These are phyloP conservation scores for Corvus cornix DNA, from an alignment of 2,113 vertebrate species.

Conservation along the genomic window DNA sequence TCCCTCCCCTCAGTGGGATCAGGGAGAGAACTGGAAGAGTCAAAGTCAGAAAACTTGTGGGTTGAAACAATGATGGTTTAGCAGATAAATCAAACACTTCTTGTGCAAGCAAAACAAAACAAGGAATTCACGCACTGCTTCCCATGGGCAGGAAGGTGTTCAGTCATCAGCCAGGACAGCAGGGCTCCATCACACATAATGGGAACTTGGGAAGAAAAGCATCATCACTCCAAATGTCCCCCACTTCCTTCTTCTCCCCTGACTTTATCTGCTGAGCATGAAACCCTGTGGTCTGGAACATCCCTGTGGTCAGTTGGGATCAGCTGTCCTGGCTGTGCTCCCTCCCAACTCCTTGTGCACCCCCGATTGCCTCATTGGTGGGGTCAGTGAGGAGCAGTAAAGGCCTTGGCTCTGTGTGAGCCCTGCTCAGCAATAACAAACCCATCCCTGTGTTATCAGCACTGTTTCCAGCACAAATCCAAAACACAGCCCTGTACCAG, in stretches of 20 bases:
- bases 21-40: not conserved
- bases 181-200: not conserved
- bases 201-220: not conserved
- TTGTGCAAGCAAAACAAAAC: not conserved
- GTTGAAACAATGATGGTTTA: not conserved
- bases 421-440: not conserved
- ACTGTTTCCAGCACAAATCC: not conserved
- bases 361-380: fast-evolving
- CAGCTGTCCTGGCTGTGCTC: not conserved
- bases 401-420: not conserved
- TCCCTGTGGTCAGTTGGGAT: not conserved
- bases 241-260: not conserved
- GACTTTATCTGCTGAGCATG: not conserved
- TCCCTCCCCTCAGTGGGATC: not conserved
- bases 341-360: not conserved
- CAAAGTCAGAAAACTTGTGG: not conserved
- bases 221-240: not conserved
- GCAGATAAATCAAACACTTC: not conserved
- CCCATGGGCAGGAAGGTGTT: not conserved
- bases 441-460: not conserved
- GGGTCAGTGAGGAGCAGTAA: not conserved
- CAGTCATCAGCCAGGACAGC: not conserved
- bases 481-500: not conserved
- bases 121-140: not conserved
- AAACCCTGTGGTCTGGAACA: not conserved